Conservation (phyloP, 2,888 invertebrate genomes). For the Gymnocheta viridis region DNA sequence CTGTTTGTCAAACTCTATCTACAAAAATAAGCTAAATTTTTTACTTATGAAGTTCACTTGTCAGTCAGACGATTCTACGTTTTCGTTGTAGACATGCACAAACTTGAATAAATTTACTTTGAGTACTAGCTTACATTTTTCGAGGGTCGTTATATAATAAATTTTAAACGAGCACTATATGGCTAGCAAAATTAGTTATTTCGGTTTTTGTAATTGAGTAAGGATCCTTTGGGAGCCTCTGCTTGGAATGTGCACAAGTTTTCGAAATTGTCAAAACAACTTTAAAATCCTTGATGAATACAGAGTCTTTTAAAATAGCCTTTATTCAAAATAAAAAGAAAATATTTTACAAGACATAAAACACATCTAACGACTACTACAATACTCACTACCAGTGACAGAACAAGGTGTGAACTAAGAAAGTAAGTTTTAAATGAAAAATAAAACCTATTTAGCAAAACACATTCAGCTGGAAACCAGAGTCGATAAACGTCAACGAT, state of each 20-base stretch:
- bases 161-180: too few relatives aligned
- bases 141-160: too few relatives aligned
- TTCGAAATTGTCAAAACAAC: constrained; percentile 12
- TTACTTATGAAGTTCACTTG: too few relatives aligned
- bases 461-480: constrained; percentile 44
- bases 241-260: constrained; percentile 12
- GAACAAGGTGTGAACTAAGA: constrained; percentile 43
- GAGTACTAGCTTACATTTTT: too few relatives aligned
- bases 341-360: constrained; percentile 44
- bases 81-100: too few relatives aligned
- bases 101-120: too few relatives aligned
- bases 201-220: neutral
- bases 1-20: too few relatives aligned
- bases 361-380: constrained; percentile 41
- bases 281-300: constrained; percentile 11
- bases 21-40: too few relatives aligned
- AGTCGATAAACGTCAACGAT: neutral
- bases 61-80: too few relatives aligned
- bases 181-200: too few relatives aligned
- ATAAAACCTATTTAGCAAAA: constrained; percentile 55
- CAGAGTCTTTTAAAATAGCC: constrained; percentile 1
- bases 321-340: constrained; percentile 7
- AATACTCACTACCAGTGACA: constrained; percentile 22
- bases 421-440: constrained; percentile 61
- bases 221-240: constrained; percentile 23